Evolutionary conservation across 2,113 vertebrate genomes (phyloP), one percentile per base, ranked within the genome.

Genomic region (Machaerirhynchus nigripectus): DNA sequence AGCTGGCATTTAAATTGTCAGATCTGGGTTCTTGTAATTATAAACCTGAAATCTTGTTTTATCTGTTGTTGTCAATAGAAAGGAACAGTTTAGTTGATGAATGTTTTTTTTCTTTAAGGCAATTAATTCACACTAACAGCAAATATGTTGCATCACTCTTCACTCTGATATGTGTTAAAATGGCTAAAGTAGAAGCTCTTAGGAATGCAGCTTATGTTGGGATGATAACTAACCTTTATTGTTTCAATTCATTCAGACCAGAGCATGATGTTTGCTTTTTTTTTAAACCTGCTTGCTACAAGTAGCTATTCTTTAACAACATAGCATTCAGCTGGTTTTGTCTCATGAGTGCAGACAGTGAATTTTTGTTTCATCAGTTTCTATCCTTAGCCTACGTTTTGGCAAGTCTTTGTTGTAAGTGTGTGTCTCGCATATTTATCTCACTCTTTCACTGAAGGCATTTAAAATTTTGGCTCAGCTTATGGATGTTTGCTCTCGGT

Each of bases 401-500:
- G 92, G 91, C 92, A 76, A 63, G 78, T 97, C 95, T 95, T 70
- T 86, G 79, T 79, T 79, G 44, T 76, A 96, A 95, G 70, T 84
- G 68, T 87, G 47, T 39, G 33, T 92, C 52, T 92, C 5, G 4
- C 57, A 39, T 91, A 75, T 92, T 84, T 93, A 84, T 96, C 84
- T 80, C 74, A 47, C 70, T 97, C 95, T 96, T 95, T 96, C 86
- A 84, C 74, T 95, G 90, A 91, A 93, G 71, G 87, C 90, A 42
- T 91, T 96, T 95, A 95, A 90, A 91, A 92, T 94, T 96, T 97
- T 94, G 73, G 92, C 75, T 96, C 73, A 46, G 87, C 79, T 65
- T 89, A 96, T 69, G 93, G 91, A 70, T 97, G 87, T 96, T 97
- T 98, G 95, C 91, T 94, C 68, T 97, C 4, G 28, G 60, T 92